phyloP scores from a whole-genome alignment of 2,797 vertebrate species.

The Takifugu ocellatus region DNA sequence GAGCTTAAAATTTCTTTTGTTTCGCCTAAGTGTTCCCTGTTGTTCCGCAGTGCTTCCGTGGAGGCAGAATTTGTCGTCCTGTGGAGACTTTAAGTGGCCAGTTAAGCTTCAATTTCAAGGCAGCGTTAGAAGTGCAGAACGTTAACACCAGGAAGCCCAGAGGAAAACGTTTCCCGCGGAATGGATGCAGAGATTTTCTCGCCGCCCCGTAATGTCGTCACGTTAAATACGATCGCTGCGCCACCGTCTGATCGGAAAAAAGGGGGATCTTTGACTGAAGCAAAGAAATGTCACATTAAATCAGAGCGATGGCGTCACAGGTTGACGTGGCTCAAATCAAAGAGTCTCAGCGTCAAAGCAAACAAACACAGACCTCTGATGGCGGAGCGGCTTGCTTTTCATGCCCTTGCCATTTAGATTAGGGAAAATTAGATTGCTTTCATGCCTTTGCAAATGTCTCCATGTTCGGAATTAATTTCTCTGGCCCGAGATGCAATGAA shows the following conservation, averaged over 20 bases:
- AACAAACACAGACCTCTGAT: constrained; percentile 64
- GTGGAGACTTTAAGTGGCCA: constrained; percentile 13
- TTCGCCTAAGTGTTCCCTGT: constrained; percentile 35
- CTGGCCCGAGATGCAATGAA: constrained; percentile 64
- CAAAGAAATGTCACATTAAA: constrained; percentile 48
- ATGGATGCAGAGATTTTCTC: neutral
- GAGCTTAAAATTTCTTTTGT: constrained; percentile 44
- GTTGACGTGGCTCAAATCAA: constrained; percentile 58
- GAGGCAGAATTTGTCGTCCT: constrained; percentile 21
- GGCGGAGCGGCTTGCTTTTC: constrained; percentile 44
- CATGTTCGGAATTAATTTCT: constrained; percentile 68
- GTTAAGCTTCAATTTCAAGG: constrained; percentile 5
- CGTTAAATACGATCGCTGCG: too few species aligned
- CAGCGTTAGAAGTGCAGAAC: neutral
- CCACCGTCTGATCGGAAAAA: neutral
- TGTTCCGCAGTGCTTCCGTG: constrained; percentile 16
- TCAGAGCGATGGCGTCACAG: constrained; percentile 29
- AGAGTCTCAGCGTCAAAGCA: constrained; percentile 53
- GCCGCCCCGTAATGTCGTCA: too few species aligned
- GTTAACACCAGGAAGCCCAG: constrained; percentile 1
- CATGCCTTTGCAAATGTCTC: constrained; percentile 67
- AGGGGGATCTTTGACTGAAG: constrained; percentile 14
- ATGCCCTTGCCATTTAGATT: constrained; percentile 51
- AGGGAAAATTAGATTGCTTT: constrained; percentile 63
- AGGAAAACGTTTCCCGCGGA: neutral